Evolutionary conservation across 2,113 vertebrate genomes (phyloP).

Genomic region (Pelodiscus sinensis): DNA sequence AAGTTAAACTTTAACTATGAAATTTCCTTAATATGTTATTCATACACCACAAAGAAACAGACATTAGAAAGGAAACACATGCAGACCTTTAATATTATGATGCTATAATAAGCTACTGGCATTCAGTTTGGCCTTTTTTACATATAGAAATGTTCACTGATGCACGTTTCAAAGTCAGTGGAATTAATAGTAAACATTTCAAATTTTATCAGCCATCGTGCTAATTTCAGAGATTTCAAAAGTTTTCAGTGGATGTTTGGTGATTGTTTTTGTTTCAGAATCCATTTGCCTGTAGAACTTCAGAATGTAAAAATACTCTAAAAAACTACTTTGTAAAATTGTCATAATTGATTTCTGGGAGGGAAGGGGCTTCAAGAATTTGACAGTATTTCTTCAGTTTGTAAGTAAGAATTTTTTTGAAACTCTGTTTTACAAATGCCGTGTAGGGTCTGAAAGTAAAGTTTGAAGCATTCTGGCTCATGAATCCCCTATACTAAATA

Average conservation of each 20-base stretch:
- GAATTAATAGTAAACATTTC: not conserved
- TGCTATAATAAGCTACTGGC: not conserved
- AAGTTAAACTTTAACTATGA: not conserved
- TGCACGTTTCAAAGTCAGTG: not conserved
- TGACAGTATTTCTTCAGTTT: not conserved
- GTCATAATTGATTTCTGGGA: not conserved
- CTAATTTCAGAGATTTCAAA: not conserved
- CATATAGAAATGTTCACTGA: not conserved
- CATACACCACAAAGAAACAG: no score
- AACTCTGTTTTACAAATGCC: not conserved
- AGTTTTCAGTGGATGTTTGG: not conserved
- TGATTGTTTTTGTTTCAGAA: not conserved
- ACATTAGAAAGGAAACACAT: not conserved
- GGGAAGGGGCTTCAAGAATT: not conserved
- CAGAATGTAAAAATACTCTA: not conserved
- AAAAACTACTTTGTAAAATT: not conserved
- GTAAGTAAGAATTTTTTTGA: not conserved
- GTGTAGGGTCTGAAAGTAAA: not conserved
- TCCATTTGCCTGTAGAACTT: not conserved
- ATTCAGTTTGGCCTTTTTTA: rapidly evolving
- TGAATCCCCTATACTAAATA: not conserved
- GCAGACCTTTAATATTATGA: not conserved
- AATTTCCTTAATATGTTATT: not conserved
- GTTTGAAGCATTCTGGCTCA: not conserved
- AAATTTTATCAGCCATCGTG: not conserved